Evolutionary conservation across 2,113 vertebrate species (phyloP).

Genomic region (Mohoua ochrocephala): DNA sequence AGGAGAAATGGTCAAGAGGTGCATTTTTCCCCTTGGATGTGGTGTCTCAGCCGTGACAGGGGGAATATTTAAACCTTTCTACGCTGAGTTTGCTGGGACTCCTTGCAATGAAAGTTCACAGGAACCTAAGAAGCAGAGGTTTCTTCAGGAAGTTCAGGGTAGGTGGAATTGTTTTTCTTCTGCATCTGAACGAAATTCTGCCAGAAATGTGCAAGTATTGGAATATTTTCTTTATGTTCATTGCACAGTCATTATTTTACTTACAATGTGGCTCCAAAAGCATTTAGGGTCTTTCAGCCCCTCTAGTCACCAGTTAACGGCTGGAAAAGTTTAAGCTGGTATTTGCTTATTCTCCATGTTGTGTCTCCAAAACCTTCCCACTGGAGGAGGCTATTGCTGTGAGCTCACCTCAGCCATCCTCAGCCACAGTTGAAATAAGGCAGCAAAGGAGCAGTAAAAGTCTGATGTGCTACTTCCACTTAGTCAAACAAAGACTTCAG

Average conservation of each 20-base stretch:
- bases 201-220: constrained; percentile 9
- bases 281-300: neutral
- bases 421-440: neutral
- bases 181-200: constrained; percentile 30
- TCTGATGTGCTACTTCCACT: neutral
- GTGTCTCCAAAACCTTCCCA: neutral
- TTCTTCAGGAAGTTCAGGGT: constrained; percentile 29
- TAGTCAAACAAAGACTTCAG: neutral
- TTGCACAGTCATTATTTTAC: constrained; percentile 38
- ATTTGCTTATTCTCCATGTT: neutral
- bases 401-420: neutral
- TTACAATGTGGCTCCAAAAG: neutral
- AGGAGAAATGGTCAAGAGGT: neutral
- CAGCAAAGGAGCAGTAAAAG: neutral
- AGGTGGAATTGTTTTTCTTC: constrained; percentile 28
- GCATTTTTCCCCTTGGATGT: neutral
- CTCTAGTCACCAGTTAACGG: neutral
- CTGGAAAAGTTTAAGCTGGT: neutral
- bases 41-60: neutral
- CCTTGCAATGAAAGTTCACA: neutral
- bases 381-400: neutral
- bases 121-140: neutral
- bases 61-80: constrained; percentile 28
- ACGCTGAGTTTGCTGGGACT: neutral
- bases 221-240: constrained; percentile 39